Evolutionary conservation across 2,888 invertebrate genomes (phyloP), one percentile per base, ranked within the genome.

Genomic region (Drosophila conformis): DNA sequence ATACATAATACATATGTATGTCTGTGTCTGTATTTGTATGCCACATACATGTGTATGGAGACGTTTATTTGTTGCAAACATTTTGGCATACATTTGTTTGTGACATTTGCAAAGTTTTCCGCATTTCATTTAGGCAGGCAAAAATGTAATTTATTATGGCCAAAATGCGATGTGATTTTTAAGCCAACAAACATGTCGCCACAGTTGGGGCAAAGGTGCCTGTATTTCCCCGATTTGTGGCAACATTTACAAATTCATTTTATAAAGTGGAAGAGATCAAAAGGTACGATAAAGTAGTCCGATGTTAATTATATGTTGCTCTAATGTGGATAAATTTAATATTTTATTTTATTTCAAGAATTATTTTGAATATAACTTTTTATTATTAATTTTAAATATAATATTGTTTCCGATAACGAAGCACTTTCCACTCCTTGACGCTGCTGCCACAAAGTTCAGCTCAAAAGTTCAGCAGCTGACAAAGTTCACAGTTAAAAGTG

Each of bases 121-220:
- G 74, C 86, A 83, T 83, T 83, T 84, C 76, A 70, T 87, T 87
- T 82, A 72, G 86, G 59, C 80, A 35, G 61, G 65, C 67, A 60
- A 64, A 85, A 81, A 80, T 88, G 83, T 69, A 77, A 88, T 85
- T 88, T 83, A 83, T 83, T 77, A 77, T 80, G 66, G 56, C 53
- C 56, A 52, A 75, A 88, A 85, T 79, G 76, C 52, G 82, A 73
- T 81, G 77, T 64, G 77, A 79, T 79, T 77, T 76, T 76, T 56
- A 27, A 46, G 68, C 31, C 61, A 71, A 64, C 63, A 48, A 63
- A 58, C 54, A 54, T 38, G 36, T 52, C 57, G 57, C 51, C 35
- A 59, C 42, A 70, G 29, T 33, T 21, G 38, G 38, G 72, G 38
- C 27, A 29, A 38, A n/a, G 15, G 10, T 60, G n/a, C 2, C n/a